Conservation (phyloP, 2,888 invertebrate genomes). For the Lochmaea crataegi region DNA sequence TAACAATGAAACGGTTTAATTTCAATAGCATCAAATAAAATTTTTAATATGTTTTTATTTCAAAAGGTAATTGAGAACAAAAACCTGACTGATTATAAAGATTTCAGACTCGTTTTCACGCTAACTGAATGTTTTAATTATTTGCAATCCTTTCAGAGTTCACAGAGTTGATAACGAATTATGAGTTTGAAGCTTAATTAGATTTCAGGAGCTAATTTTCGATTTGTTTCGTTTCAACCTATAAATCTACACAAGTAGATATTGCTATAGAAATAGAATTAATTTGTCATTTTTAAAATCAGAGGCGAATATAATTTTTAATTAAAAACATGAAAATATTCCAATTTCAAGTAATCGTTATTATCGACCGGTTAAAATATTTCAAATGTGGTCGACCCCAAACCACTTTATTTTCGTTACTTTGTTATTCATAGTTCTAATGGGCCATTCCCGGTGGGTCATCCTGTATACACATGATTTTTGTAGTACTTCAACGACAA, state of each 20-base stretch:
- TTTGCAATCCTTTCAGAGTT: slow-evolving; percentile 2
- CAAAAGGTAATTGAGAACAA: slow-evolving; percentile 4
- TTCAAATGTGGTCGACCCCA: no score
- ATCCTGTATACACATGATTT: no score
- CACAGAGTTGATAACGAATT: slow-evolving; percentile 2
- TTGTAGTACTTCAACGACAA: no score
- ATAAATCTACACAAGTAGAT: neutral
- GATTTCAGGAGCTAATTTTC: neutral
- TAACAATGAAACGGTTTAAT: neutral
- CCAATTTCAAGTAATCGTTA: no score
- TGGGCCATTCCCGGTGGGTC: no score
- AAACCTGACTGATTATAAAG: neutral
- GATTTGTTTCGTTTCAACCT: neutral
- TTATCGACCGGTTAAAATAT: no score
- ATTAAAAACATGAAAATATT: no score
- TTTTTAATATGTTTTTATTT: neutral
- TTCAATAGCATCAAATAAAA: neutral
- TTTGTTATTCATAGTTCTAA: no score
- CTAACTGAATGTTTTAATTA: slow-evolving; percentile 4
- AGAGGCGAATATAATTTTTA: no score
- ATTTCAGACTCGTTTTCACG: slow-evolving; percentile 4
- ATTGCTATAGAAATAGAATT: no score
- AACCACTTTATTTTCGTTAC: no score
- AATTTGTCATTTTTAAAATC: no score
- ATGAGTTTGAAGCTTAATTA: slow-evolving; percentile 1